These are phyloP conservation scores for Menidia beryllina DNA, from an alignment of 2,113 vertebrate genomes.

Conservation along the genomic window DNA sequence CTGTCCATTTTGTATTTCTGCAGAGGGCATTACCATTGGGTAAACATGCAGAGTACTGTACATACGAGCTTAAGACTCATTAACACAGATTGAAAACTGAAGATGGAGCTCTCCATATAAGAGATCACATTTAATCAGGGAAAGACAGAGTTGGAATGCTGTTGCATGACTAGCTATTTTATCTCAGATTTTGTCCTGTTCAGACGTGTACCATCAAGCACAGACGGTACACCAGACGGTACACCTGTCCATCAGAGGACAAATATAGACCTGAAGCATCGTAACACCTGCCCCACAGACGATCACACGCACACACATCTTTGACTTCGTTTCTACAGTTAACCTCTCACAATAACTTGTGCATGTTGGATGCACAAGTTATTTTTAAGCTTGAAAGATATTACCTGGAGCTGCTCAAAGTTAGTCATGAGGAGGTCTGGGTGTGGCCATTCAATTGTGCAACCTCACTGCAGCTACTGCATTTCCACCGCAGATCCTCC, in stretches of 20 bases:
- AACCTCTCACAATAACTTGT: neutral
- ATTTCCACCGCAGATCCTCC: slow-evolving; percentile 74
- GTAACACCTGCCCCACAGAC: slow-evolving; percentile 23
- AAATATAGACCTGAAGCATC: slow-evolving; percentile 20
- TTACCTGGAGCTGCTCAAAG: slow-evolving; percentile 23
- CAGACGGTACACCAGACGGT: slow-evolving; percentile 26
- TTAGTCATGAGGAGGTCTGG: slow-evolving; percentile 46
- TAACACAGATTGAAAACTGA: slow-evolving; percentile 23
- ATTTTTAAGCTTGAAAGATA: neutral
- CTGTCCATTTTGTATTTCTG: neutral
- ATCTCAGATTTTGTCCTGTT: slow-evolving; percentile 25
- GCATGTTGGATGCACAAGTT: neutral
- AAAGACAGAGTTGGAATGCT: slow-evolving; percentile 25
- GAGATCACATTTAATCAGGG: slow-evolving; percentile 24
- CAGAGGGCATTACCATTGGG: slow-evolving; percentile 26
- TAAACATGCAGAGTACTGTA: slow-evolving; percentile 13
- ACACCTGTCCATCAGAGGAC: slow-evolving; percentile 27
- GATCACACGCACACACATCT: slow-evolving; percentile 14
- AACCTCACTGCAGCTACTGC: slow-evolving; percentile 78
- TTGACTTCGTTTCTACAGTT: slow-evolving; percentile 16
- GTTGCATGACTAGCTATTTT: slow-evolving; percentile 4
- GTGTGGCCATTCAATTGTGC: slow-evolving; percentile 73
- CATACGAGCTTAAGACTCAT: slow-evolving; percentile 23
- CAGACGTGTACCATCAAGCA: slow-evolving; percentile 17
- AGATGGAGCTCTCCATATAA: slow-evolving; percentile 21